Percentiles rank a stretch among this genome's conserved stretches.
Evolutionary conservation across 2,888 invertebrate genomes (phyloP).

Genomic region (Kuschelorhynchus macadamiae): DNA sequence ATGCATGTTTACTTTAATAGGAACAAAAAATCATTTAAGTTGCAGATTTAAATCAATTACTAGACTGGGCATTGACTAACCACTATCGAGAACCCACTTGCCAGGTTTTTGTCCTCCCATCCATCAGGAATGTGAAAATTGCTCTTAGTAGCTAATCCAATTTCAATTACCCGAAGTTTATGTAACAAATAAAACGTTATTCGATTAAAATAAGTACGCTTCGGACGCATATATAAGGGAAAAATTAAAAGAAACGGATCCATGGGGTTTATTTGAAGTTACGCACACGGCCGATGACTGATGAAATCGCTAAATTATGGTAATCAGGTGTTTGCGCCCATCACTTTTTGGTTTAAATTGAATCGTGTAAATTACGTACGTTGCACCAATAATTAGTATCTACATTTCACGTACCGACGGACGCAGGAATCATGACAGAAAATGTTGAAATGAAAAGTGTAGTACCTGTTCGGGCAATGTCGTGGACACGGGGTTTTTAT

Average conservation of each 20-base stretch:
- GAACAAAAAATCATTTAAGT: too few species aligned
- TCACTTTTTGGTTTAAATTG: slow-evolving; percentile 45
- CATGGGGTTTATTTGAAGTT: slow-evolving; percentile 25
- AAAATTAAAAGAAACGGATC: slow-evolving; percentile 9
- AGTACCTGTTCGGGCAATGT: slow-evolving; percentile 12
- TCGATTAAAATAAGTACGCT: slow-evolving; percentile 37
- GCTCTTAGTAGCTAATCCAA: slow-evolving; percentile 6
- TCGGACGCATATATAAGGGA: slow-evolving; percentile 13
- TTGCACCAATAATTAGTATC: slow-evolving; percentile 33
- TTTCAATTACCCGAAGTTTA: slow-evolving; percentile 29
- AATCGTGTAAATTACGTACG: slow-evolving; percentile 40
- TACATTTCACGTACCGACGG: slow-evolving; percentile 13
- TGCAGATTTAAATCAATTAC: too few species aligned
- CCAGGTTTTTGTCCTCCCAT: too few species aligned
- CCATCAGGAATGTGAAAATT: slow-evolving; percentile 19
- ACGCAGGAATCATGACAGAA: slow-evolving; percentile 27
- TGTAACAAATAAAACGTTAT: slow-evolving; percentile 27
- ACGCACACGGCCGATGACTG: slow-evolving; percentile 19
- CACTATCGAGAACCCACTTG: too few species aligned
- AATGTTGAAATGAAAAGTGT: slow-evolving; percentile 34
- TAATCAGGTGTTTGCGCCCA: slow-evolving; percentile 42
- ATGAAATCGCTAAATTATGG: slow-evolving; percentile 38
- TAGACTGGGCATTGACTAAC: too few species aligned
- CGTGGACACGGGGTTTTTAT: slow-evolving; percentile 7
- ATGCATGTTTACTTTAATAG: too few species aligned